Base-by-base conservation (phyloP, 2,888 invertebrate species). In the Bombylius major region DNA sequence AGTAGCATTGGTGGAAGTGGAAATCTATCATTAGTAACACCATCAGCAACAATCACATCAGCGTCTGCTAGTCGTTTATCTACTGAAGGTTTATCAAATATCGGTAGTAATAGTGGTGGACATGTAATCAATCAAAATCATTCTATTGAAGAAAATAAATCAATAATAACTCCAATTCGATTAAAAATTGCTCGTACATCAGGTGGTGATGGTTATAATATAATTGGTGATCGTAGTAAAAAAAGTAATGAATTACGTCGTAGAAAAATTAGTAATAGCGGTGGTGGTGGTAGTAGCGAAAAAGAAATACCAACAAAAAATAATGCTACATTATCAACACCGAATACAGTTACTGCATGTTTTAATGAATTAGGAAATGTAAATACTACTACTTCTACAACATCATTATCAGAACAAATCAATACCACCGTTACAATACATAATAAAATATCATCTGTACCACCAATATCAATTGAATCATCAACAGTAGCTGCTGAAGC, bases 151-250 rank as follows among this genome's bases (percentile, higher is more conserved):
- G 61, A 77, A 75, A 76, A 80, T 80, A 23, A 23, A 23, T 23
- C 23, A 23, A 83, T 85, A 76, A 80, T 84, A 64, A 84, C 86
- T 44, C 90, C 90, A 13, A 87, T 92, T 62, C 82, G 88, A 62
- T 81, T 92, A 76, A 92, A 92, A 79, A 71, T 92, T 62, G 82
- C 89, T 52, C 82, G 90, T 61, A 87, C 85, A 66, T 83, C 87
- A 59, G 86, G 87, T 67, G 91, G 91, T 61, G 86, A 82, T 47
- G 80, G 80, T 39, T 74, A 73, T 61, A 68, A 72, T 61, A 67
- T 70, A 4, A 73, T 73, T 50, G 71, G 69, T 4, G 67, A 61
- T 42, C 34, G 14, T 45, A 31, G 46, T 13, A 47, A 47, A 47
- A 47, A 51, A 32, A 32, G 51, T 32, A 51, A 47, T 47, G 46